Conservation (phyloP, 1,140 invertebrate species). For the Eueides isabella region DNA sequence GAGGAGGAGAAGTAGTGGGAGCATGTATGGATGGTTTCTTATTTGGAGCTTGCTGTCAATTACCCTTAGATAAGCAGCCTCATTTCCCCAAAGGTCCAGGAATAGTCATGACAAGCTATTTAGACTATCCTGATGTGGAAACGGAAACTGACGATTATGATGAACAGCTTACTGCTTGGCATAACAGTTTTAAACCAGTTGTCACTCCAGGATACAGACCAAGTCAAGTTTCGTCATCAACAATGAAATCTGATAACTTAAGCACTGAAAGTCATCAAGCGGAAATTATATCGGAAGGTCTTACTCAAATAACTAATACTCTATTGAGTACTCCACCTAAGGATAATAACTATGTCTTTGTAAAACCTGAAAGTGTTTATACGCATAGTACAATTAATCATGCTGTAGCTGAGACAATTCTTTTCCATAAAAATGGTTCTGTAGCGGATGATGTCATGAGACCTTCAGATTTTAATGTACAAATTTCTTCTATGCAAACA, state of each 20-base stretch:
- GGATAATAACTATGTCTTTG: constrained; percentile 65
- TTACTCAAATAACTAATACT: constrained; percentile 81
- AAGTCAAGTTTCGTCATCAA: constrained; percentile 53
- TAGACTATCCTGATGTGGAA: constrained; percentile 72
- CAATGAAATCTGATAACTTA: constrained; percentile 63
- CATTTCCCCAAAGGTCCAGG: constrained; percentile 78
- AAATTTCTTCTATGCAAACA: constrained; percentile 77
- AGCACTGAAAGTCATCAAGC: constrained; percentile 61
- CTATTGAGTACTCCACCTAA: constrained; percentile 75
- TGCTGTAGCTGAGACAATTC: constrained; percentile 84
- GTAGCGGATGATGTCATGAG: constrained; percentile 82
- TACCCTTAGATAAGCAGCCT: constrained; percentile 72
- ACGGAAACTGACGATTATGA: constrained; percentile 68
- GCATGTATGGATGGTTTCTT: constrained; percentile 96
- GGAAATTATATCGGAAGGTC: constrained; percentile 70
- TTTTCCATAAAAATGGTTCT: constrained; percentile 85
- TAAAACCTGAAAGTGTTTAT: constrained; percentile 68
- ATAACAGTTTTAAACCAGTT: constrained; percentile 75
- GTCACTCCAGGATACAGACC: constrained; percentile 74
- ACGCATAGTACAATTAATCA: constrained; percentile 83
- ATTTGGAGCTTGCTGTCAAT: constrained; percentile 94
- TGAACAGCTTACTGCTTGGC: constrained; percentile 67
- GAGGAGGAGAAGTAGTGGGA: constrained; percentile 92
- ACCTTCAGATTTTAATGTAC: constrained; percentile 84
- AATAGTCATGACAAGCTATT: constrained; percentile 72